Evolutionary conservation across 2,888 invertebrate genomes (phyloP).

Genomic region (Zhengitettix transpicula): DNA sequence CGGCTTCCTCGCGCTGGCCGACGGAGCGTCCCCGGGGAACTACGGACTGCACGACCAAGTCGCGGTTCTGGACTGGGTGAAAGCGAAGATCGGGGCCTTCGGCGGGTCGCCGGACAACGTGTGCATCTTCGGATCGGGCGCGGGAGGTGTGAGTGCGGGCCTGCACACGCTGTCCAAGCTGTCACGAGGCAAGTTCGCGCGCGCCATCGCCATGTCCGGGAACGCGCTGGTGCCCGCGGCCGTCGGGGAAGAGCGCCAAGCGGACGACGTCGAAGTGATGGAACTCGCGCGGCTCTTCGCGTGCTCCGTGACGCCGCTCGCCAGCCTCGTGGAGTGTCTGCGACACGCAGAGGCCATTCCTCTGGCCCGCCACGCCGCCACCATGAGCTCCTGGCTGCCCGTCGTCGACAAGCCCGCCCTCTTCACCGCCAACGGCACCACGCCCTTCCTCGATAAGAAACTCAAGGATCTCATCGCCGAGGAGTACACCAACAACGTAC

Average conservation of each 20-base stretch:
- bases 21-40: constrained; percentile 62
- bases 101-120: constrained; percentile 61
- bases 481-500: too few species aligned
- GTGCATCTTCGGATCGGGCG: constrained; percentile 62
- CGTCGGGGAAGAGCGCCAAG: constrained; percentile 21
- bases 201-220: constrained; percentile 70
- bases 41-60: constrained; percentile 68
- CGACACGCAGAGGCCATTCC: too few species aligned
- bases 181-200: constrained; percentile 42
- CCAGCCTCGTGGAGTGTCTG: too few species aligned
- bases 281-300: too few species aligned
- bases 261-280: too few species aligned
- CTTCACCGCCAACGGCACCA: too few species aligned
- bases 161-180: constrained; percentile 45
- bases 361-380: too few species aligned
- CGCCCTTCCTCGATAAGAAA: too few species aligned
- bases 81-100: constrained; percentile 54
- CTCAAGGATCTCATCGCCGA: too few species aligned
- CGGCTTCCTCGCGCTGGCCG: constrained; percentile 67
- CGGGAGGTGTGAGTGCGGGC: constrained; percentile 63
- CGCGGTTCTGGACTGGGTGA: constrained; percentile 62
- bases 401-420: too few species aligned
- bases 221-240: constrained; percentile 45
- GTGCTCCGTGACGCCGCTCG: too few species aligned
- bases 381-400: too few species aligned